These are phyloP conservation scores for Drosophila prosaltans DNA, from an alignment of 1,140 invertebrate species.

Conservation along the genomic window DNA sequence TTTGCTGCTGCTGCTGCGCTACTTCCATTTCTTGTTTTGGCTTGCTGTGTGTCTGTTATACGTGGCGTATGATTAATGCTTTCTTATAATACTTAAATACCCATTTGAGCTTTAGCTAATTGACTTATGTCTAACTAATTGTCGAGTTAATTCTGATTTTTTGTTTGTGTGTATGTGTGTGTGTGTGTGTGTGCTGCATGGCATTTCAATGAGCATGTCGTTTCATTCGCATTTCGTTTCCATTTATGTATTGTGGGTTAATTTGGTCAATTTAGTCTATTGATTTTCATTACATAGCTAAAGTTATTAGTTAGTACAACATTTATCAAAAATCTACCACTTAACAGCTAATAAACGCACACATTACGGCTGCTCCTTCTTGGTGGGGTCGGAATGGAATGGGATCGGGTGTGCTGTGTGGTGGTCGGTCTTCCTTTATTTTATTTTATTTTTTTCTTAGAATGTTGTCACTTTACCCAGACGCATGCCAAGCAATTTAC, in stretches of 20 bases:
- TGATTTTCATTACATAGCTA: constrained; percentile 63
- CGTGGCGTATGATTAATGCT: constrained; percentile 73
- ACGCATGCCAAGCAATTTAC: constrained; percentile 86
- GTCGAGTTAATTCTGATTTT: constrained; percentile 14
- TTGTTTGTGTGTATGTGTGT: constrained; percentile 30
- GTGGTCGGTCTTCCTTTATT: too few species aligned
- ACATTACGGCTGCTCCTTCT: constrained; percentile 51
- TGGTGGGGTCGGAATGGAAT: not conserved
- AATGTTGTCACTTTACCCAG: constrained; percentile 87
- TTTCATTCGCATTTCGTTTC: constrained; percentile 20
- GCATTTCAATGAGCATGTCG: constrained; percentile 76
- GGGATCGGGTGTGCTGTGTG: too few species aligned
- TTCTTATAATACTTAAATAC: constrained; percentile 77
- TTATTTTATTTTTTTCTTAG: constrained; percentile 67
- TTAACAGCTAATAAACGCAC: constrained; percentile 81
- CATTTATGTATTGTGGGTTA: constrained; percentile 37
- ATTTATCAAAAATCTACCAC: constrained; percentile 57
- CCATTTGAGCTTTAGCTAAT: constrained; percentile 74
- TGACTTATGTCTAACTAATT: constrained; percentile 59
- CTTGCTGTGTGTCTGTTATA: constrained; percentile 19
- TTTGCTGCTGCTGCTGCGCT: constrained; percentile 11
- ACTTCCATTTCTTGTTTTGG: not conserved
- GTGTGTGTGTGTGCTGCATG: constrained; percentile 53
- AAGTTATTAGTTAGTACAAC: constrained; percentile 38
- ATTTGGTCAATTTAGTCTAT: constrained; percentile 79